Conservation (phyloP, 2,113 vertebrate genomes). For the Cyprinus carpio region DNA sequence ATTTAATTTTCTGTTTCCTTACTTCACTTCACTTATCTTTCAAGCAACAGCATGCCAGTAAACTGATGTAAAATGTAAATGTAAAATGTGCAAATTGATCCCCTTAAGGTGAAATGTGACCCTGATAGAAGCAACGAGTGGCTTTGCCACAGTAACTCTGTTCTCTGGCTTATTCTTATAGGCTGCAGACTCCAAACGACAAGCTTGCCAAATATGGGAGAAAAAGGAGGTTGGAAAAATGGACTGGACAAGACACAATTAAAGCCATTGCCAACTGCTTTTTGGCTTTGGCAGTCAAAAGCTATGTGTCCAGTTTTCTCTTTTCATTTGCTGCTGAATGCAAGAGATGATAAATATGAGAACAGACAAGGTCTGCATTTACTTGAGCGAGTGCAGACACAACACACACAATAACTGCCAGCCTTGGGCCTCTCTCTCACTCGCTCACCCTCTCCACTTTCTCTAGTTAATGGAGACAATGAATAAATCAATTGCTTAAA, state of each 20-base stretch:
- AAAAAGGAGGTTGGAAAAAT: background rate
- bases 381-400: background rate
- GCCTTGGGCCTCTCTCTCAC: background rate
- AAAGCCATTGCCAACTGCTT: background rate
- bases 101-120: conserved; percentile 1
- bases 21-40: conserved; percentile 15
- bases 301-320: conserved; percentile 3
- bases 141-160: conserved; percentile 9
- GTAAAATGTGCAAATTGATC: conserved; percentile 18
- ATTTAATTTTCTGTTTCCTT: background rate
- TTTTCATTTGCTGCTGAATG: conserved; percentile 37
- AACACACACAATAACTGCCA: background rate
- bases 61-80: background rate
- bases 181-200: background rate
- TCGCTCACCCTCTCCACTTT: background rate
- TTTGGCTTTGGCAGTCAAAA: conserved; percentile 29
- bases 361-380: conserved; percentile 25
- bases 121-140: background rate
- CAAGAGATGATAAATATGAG: conserved; percentile 18
- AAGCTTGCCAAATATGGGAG: background rate
- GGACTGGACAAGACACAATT: conserved; percentile 23
- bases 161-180: background rate
- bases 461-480: background rate
- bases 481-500: background rate
- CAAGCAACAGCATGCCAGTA: background rate